A percentile compares a stretch with the other conserved stretches of the same genome.
phyloP scores from a whole-genome alignment of 2,113 vertebrate genomes.

The Myotis brandtii region DNA sequence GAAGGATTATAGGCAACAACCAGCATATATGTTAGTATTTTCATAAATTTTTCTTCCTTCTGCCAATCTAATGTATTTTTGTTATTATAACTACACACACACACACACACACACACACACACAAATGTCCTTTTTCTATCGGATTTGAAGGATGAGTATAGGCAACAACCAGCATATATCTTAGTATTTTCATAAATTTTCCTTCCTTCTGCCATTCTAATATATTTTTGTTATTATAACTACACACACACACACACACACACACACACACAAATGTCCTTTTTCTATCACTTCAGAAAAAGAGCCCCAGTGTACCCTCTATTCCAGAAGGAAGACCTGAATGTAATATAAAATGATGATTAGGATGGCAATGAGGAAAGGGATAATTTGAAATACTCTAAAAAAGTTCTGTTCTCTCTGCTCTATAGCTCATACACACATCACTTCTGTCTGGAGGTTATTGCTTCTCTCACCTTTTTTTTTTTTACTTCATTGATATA shows the following conservation, averaged over 20 bases:
- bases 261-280: background rate
- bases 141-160: background rate
- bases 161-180: background rate
- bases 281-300: background rate
- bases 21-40: background rate
- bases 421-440: background rate
- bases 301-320: background rate
- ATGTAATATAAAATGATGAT: background rate
- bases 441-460: background rate
- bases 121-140: background rate
- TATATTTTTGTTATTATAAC: background rate
- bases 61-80: background rate
- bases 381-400: background rate
- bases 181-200: background rate
- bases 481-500: background rate
- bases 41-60: background rate
- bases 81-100: background rate
- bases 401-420: background rate
- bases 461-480: background rate
- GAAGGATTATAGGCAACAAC: background rate
- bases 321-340: background rate
- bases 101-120: background rate
- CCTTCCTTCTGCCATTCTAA: background rate
- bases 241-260: background rate
- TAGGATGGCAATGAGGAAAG: background rate